These are phyloP conservation scores for Suricata suricatta DNA, from an alignment of 2,113 vertebrate genomes.

Conservation along the genomic window DNA sequence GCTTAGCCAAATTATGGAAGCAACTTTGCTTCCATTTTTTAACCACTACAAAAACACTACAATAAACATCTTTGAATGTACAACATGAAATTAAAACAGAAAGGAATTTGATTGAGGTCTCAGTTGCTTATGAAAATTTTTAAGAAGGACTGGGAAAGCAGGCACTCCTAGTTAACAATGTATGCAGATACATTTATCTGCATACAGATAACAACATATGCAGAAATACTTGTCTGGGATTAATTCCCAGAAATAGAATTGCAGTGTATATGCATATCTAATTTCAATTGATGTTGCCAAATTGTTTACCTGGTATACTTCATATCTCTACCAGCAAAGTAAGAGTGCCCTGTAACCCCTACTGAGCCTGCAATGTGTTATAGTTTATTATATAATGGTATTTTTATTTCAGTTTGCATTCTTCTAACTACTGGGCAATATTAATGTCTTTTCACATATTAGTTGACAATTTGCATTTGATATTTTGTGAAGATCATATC, in stretches of 20 bases:
- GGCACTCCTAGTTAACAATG: too few relatives aligned
- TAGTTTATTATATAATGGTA: neutral
- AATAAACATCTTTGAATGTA: neutral
- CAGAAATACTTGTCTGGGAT: neutral
- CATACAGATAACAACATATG: too few relatives aligned
- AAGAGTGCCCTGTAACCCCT: neutral
- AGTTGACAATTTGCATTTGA: neutral
- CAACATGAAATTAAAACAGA: neutral
- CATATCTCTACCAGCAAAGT: neutral
- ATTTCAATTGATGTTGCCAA: neutral
- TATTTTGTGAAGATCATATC: neutral
- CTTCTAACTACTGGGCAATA: neutral
- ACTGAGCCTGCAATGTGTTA: neutral
- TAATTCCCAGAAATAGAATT: neutral
- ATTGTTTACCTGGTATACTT: neutral
- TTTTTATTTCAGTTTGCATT: neutral
- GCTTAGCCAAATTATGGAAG: neutral
- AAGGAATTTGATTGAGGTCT: too few relatives aligned
- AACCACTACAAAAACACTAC: neutral
- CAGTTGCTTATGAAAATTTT: too few relatives aligned
- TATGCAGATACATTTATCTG: too few relatives aligned
- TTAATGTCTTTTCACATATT: neutral
- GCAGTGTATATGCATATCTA: neutral
- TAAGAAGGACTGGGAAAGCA: too few relatives aligned
- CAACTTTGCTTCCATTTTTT: neutral